Conservation (phyloP, 2,797 vertebrate genomes). For the Pseudomugil gertrudae region DNA sequence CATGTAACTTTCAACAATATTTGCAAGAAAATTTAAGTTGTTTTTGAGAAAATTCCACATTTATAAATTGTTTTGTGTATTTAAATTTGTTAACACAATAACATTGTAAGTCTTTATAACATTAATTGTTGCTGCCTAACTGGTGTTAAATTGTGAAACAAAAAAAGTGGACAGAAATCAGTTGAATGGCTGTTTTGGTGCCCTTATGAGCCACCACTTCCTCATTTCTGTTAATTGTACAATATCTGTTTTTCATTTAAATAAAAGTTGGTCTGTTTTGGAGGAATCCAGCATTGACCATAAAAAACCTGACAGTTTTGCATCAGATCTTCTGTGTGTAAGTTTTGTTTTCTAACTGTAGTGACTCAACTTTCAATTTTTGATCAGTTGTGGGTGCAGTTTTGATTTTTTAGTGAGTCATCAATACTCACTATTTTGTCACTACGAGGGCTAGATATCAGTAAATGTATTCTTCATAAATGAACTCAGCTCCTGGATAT, state of each 20-base stretch:
- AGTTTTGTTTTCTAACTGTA: too few species aligned
- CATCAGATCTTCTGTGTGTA: too few species aligned
- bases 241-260: neutral
- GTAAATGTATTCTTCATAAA: neutral
- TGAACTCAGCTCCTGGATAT: neutral
- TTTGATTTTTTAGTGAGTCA: too few species aligned
- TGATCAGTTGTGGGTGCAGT: too few species aligned
- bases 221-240: too few species aligned
- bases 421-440: neutral
- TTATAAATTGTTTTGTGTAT: slow-evolving; percentile 49
- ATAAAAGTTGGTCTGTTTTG: neutral
- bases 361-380: neutral
- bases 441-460: neutral
- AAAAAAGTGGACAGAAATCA: neutral
- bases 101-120: slow-evolving; percentile 21
- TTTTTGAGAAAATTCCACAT: slow-evolving; percentile 38
- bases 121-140: neutral
- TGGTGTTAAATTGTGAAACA: neutral
- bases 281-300: neutral
- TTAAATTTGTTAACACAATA: slow-evolving; percentile 47
- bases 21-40: slow-evolving; percentile 35
- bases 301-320: too few species aligned
- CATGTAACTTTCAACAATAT: slow-evolving; percentile 39
- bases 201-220: too few species aligned
- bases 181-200: neutral